phyloP scores from a whole-genome alignment of 2,113 vertebrate genomes.

The Phyllostomus discolor region DNA sequence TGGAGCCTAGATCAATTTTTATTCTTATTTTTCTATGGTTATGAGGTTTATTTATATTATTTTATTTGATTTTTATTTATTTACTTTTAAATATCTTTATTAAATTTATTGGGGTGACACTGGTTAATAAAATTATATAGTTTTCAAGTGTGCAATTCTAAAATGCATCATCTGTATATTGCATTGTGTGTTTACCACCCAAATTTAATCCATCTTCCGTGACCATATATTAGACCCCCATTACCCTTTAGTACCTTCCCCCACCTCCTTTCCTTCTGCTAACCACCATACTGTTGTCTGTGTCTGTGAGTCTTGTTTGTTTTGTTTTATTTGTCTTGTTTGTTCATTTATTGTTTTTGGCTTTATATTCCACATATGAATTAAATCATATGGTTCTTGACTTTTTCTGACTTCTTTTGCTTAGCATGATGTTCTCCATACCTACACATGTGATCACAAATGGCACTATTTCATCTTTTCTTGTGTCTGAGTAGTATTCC shows the following conservation, averaged over 20 bases:
- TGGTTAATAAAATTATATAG: background rate
- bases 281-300: background rate
- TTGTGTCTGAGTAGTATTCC: background rate
- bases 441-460: no score
- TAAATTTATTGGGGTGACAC: background rate
- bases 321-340: background rate
- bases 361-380: background rate
- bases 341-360: background rate
- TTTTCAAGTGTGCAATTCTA: background rate
- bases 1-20: background rate
- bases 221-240: background rate
- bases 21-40: background rate
- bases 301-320: background rate
- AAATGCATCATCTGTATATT: background rate
- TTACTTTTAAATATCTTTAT: background rate
- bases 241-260: background rate
- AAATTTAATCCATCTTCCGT: background rate
- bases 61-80: background rate
- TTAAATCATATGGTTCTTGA: background rate
- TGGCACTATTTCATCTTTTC: background rate
- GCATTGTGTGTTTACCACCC: background rate
- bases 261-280: background rate
- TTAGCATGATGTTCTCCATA: background rate
- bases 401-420: background rate
- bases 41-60: background rate